Evolutionary conservation across 1,140 invertebrate genomes (phyloP).

Genomic region (Hylaeus volcanicus): DNA sequence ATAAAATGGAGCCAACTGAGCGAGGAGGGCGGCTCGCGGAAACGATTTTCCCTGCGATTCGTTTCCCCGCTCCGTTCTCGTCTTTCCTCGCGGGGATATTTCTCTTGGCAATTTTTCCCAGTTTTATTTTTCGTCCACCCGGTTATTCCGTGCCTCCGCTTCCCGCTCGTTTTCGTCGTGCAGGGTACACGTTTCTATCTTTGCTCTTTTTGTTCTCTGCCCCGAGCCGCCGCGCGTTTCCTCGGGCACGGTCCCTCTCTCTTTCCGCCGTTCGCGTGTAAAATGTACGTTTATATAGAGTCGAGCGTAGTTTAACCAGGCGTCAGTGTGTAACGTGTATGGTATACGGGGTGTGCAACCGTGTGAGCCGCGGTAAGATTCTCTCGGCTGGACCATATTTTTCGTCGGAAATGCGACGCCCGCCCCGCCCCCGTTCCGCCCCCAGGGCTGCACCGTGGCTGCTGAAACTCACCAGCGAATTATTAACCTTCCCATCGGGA

Average conservation of each 20-base stretch:
- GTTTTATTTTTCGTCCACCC: background rate
- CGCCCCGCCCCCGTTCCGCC: background rate
- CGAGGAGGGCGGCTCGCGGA: background rate
- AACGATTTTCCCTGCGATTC: slow-evolving; percentile 5
- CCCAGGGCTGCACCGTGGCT: background rate
- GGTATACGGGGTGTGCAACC: slow-evolving; percentile 1
- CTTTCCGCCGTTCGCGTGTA: background rate
- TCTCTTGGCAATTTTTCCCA: background rate
- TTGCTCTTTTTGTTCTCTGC: background rate
- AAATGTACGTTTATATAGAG: slow-evolving; percentile 5
- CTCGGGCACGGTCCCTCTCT: background rate
- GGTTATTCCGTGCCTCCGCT: background rate
- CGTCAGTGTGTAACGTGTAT: slow-evolving; percentile 17
- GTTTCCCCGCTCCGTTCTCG: background rate
- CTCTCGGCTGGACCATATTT: slow-evolving; percentile 54
- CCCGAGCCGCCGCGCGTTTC: background rate
- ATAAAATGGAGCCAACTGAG: too few species aligned
- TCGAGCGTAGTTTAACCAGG: slow-evolving; percentile 14
- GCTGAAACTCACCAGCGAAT: slow-evolving; percentile 51
- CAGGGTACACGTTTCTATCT: slow-evolving; percentile 9
- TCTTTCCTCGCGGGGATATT: background rate
- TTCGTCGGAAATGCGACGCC: slow-evolving; percentile 32
- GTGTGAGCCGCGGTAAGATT: slow-evolving; percentile 31
- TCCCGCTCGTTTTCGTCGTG: background rate
- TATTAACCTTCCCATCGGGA: slow-evolving; percentile 61